phyloP scores from a whole-genome alignment of 53 echinoderm and acorn worm genomes.

The Luidia sarsii region DNA sequence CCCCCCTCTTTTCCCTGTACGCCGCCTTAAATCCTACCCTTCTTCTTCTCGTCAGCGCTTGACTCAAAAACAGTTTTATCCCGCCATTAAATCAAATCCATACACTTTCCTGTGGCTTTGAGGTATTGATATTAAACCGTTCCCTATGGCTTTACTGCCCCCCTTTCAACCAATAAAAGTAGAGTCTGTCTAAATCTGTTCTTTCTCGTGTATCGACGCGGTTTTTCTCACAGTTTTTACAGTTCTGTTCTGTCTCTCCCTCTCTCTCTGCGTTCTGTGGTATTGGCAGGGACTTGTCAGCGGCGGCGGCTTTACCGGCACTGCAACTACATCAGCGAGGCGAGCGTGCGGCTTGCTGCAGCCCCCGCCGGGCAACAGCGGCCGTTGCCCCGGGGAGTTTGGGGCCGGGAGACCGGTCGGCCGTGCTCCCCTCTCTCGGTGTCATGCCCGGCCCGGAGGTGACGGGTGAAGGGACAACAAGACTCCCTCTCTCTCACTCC shows the following conservation, averaged over 20 bases:
- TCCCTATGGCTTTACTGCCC: background rate
- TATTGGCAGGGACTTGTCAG: conserved; percentile 15
- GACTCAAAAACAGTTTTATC: no score
- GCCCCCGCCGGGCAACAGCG: no score
- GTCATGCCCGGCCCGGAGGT: background rate
- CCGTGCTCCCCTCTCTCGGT: conserved; percentile 11
- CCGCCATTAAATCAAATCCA: background rate
- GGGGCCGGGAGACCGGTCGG: background rate
- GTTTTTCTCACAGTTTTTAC: no score
- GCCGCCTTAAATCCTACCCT: no score
- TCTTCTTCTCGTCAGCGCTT: no score
- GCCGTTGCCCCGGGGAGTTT: conserved; percentile 16
- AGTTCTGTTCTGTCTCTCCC: no score
- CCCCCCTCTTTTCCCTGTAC: no score
- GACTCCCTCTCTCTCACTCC: conserved; percentile 17
- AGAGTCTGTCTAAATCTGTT: no score
- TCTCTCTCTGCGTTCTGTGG: background rate
- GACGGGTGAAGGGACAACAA: conserved; percentile 9
- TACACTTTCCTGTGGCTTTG: background rate
- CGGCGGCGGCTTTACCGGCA: background rate
- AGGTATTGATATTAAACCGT: background rate
- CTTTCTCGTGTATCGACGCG: no score
- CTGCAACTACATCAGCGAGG: conserved; percentile 39
- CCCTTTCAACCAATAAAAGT: background rate
- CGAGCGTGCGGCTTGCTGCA: background rate